phyloP scores from a whole-genome alignment of 64 coral and sea anemone genomes.

The Anthopleura sola region DNA sequence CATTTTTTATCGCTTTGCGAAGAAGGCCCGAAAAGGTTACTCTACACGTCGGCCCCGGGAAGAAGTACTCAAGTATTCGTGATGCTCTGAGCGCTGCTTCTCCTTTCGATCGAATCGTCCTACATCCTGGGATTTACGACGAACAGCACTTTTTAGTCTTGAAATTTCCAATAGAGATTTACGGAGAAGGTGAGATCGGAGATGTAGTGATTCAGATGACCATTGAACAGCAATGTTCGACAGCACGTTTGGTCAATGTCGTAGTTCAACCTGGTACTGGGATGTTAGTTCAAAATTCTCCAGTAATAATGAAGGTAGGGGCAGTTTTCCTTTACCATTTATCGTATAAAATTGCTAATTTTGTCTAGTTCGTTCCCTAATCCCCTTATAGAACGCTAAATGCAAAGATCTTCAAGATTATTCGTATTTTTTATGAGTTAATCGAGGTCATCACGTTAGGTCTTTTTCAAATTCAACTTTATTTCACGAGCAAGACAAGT shows the following conservation, averaged over 20 bases:
- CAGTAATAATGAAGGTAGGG: constrained; percentile 92
- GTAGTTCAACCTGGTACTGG: constrained; percentile 70
- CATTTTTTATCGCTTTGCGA: constrained; percentile 60
- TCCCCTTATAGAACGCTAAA: neutral
- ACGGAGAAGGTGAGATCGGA: constrained; percentile 67
- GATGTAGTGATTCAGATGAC: constrained; percentile 81
- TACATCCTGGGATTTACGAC: constrained; percentile 77
- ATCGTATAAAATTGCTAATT: neutral
- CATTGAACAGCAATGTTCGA: constrained; percentile 82
- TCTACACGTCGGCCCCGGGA: constrained; percentile 68
- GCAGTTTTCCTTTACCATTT: neutral
- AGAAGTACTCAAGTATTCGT: constrained; percentile 65
- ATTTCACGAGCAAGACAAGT: neutral
- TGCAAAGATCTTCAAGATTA: neutral
- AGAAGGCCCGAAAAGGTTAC: constrained; percentile 53
- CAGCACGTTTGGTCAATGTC: constrained; percentile 70
- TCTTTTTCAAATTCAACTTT: neutral
- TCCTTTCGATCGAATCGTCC: constrained; percentile 76
- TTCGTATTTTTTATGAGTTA: neutral
- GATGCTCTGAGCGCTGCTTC: constrained; percentile 74
- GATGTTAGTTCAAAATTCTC: constrained; percentile 64
- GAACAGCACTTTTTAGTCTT: constrained; percentile 81
- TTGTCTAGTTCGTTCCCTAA: neutral
- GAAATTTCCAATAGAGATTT: constrained; percentile 89
- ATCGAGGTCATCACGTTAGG: neutral